Evolutionary conservation across 37 sponge, comb jelly and placozoan species (phyloP), one percentile per base, ranked within the genome.

Genomic region (Hormiphora californensis): DNA sequence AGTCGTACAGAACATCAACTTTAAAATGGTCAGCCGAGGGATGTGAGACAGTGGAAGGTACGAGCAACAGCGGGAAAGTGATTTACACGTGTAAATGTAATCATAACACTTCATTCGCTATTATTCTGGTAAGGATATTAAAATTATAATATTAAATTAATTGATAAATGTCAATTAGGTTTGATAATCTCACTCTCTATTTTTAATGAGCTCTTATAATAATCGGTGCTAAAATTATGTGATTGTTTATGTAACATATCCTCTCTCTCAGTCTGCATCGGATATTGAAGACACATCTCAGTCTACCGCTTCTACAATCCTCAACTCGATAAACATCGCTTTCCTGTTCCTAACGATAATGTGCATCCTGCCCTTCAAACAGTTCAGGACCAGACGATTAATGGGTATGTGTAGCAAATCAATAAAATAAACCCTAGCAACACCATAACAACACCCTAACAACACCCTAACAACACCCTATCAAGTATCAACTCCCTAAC

Each of bases 361-460:
- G 28, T 73, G 81, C 81, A 73, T 73, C 46, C 17, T 36, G n/a
- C 81, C 81, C 44, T 73, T 73, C 81, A 73, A 73, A 17, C 41
- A 73, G 46, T 73, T 73, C 81, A n/a, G 44, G 5, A 46, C 81
- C 41, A 39, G 81, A 39, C 41, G 81, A 27, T 46, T 73, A 43
- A 73, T 73, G 27, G 46, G n/a, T n/a, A n/a, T n/a, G n/a, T n/a
- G n/a, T n/a, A n/a, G n/a, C n/a, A n/a, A n/a, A n/a, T n/a, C n/a
- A n/a, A n/a, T n/a, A n/a, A n/a, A n/a, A n/a, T n/a, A n/a, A n/a
- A n/a, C n/a, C n/a, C n/a, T n/a, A n/a, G n/a, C n/a, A n/a, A n/a
- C n/a, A n/a, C n/a, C n/a, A n/a, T n/a, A n/a, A n/a, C n/a, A n/a
- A n/a, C n/a, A n/a, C n/a, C n/a, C n/a, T n/a, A n/a, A n/a, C n/a